Evolutionary conservation across 2,888 invertebrate genomes (phyloP), one percentile per base, ranked within the genome.

Genomic region (Actias luna): DNA sequence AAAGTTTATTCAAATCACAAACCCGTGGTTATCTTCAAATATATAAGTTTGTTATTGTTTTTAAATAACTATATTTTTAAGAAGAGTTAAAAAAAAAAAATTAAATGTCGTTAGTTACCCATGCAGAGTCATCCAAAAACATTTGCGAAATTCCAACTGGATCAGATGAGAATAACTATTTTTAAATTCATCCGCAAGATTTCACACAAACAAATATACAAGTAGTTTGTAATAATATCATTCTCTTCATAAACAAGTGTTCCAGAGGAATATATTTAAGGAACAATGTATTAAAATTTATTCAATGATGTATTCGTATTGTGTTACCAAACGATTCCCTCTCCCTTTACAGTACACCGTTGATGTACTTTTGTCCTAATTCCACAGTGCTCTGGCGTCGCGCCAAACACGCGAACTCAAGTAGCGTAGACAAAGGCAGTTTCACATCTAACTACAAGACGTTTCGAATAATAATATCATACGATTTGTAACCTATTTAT

Each of bases 301-400:
- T 29, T 22, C n/a, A 31, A 57, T 29, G 39, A 57, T 14, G 31
- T 42, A 61, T 31, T n/a, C 57, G 57, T 18, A 31, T 22, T 31
- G 42, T 62, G 42, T 58, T 39, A 68, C 66, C 72, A 69, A 75
- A 75, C 76, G 72, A 74, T 76, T 77, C 73, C 76, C 75, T 74
- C 74, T 73, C 77, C 76, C 78, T 80, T 80, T 80, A 74, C 80
- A 82, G 80, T 76, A 81, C 75, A 69, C 69, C 70, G 63, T 71
- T 84, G 84, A 85, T 86, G 78, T 85, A 86, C 78, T 80, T 76
- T 73, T 71, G 82, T 79, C 82, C 84, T 84, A 85, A 85, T 85
- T 83, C 74, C 59, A 36, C 72, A 65, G 68, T 39, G 68, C 73
- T n/a, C n/a, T 86, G 86, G 86, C 77, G 58, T 16, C 14, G 14